These are phyloP conservation scores for Discoglossus pictus DNA, from an alignment of 2,797 vertebrate genomes.

Conservation along the genomic window DNA sequence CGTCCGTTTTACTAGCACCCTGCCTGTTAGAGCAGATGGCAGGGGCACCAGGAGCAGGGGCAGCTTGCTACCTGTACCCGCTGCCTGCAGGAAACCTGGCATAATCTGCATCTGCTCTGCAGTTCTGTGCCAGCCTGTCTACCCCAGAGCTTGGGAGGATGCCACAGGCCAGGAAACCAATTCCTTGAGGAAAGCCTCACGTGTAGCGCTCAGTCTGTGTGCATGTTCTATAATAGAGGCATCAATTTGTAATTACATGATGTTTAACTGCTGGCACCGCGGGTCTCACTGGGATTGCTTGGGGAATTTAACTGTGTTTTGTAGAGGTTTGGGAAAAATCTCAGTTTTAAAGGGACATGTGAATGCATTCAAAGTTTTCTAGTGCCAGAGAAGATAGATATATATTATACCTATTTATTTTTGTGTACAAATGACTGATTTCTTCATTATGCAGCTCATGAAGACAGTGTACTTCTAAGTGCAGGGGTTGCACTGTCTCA, in stretches of 20 bases:
- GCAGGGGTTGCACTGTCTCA: too few species aligned
- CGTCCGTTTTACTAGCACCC: constrained; percentile 38
- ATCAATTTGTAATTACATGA: constrained; percentile 38
- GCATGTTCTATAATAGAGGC: constrained; percentile 42
- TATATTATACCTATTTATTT: too few species aligned
- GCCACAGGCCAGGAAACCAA: constrained; percentile 25
- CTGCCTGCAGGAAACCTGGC: constrained; percentile 17
- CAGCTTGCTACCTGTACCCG: constrained; percentile 19
- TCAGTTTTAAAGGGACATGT: too few species aligned
- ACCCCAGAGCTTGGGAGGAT: constrained; percentile 14
- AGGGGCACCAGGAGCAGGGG: constrained; percentile 10
- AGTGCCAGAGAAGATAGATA: too few species aligned
- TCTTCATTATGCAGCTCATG: too few species aligned
- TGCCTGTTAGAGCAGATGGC: constrained; percentile 41
- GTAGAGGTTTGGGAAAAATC: not conserved
- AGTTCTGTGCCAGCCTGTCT: constrained; percentile 26
- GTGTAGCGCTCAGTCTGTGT: not conserved
- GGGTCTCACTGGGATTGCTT: not conserved
- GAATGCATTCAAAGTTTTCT: too few species aligned
- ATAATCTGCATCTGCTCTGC: constrained; percentile 24
- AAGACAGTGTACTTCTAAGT: too few species aligned
- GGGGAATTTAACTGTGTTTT: constrained; percentile 13
- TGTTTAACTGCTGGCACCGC: constrained; percentile 8
- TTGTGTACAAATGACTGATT: too few species aligned
- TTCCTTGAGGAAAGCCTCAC: constrained; percentile 32